A percentile compares a stretch with the other conserved stretches of the same genome.
phyloP scores from a whole-genome alignment of 2,888 invertebrate genomes.

The Leptarthrus brevirostris region DNA sequence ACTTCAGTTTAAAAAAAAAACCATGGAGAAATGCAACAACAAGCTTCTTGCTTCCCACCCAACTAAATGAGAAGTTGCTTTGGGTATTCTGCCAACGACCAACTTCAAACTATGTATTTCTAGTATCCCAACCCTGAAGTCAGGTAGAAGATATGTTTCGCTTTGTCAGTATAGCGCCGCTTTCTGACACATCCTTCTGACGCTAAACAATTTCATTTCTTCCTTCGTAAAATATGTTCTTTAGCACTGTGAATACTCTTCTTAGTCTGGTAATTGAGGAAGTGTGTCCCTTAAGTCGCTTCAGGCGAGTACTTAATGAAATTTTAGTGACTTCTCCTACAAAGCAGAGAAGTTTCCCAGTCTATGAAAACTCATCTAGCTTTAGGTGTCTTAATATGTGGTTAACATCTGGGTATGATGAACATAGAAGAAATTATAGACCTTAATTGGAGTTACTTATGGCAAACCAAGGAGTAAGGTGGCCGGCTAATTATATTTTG shows the following conservation, averaged over 20 bases:
- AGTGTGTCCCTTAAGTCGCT: conserved; percentile 12
- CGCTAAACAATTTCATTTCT: conserved; percentile 25
- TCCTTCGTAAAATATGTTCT: conserved; percentile 20
- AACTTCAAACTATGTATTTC: background rate
- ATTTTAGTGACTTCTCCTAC: conserved; percentile 32
- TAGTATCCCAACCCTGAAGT: background rate
- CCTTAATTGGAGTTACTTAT: conserved; percentile 7
- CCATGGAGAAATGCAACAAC: conserved; percentile 12
- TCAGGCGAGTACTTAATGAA: conserved; percentile 28
- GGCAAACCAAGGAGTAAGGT: too few species aligned
- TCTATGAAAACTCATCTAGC: background rate
- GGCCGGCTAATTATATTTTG: too few species aligned
- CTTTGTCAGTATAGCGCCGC: background rate
- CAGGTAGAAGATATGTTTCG: too few species aligned
- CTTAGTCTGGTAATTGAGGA: conserved; percentile 24
- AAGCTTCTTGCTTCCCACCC: conserved; percentile 11
- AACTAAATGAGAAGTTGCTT: background rate
- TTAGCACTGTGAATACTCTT: conserved; percentile 5
- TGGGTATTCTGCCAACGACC: background rate
- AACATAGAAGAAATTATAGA: conserved; percentile 7
- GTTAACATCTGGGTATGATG: background rate
- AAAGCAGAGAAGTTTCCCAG: background rate
- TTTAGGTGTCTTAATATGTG: conserved; percentile 2
- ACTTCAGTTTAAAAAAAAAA: conserved; percentile 5
- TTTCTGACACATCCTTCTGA: conserved; percentile 12